Evolutionary conservation across 2,113 vertebrate genomes (phyloP).

Genomic region (Chionis minor): DNA sequence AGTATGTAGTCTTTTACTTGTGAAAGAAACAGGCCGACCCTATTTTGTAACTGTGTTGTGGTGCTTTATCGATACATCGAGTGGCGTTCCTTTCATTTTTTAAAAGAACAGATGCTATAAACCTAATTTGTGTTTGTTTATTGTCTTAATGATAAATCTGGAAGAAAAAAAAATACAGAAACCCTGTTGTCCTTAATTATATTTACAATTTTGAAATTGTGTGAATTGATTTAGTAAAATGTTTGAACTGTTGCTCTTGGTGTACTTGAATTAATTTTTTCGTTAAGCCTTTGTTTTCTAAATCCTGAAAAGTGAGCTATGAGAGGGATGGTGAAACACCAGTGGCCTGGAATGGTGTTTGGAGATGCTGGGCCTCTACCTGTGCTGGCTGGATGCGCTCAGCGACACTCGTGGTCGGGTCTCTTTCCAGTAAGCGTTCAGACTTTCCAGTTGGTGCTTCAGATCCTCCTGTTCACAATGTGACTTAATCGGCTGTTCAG

Average conservation of each 20-base stretch:
- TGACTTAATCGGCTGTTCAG: background rate
- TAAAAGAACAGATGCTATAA: slow-evolving; percentile 73
- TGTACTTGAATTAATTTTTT: slow-evolving; percentile 42
- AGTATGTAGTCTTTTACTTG: slow-evolving; percentile 70
- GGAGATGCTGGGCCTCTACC: background rate
- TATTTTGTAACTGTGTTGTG: slow-evolving; percentile 82
- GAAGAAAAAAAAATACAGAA: slow-evolving; percentile 68
- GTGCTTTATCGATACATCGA: slow-evolving; percentile 76
- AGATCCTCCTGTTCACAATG: background rate
- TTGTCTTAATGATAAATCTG: slow-evolving; percentile 82
- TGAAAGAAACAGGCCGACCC: slow-evolving; percentile 67
- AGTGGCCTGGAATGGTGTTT: rapidly evolving
- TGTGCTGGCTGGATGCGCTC: background rate
- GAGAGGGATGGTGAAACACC: background rate
- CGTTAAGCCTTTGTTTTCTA: background rate
- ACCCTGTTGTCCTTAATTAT: slow-evolving; percentile 78
- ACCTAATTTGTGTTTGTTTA: slow-evolving; percentile 82
- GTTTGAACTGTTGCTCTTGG: slow-evolving; percentile 76
- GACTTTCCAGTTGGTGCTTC: background rate
- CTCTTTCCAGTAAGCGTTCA: background rate
- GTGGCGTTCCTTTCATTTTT: slow-evolving; percentile 75
- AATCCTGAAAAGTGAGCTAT: background rate
- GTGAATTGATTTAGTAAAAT: slow-evolving; percentile 89
- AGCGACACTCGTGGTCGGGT: rapidly evolving
- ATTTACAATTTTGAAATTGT: slow-evolving; percentile 87